phyloP scores from a whole-genome alignment of 30 jellyfish, hydroid and myxozoan genomes.

The Cassiopea xamachana region DNA sequence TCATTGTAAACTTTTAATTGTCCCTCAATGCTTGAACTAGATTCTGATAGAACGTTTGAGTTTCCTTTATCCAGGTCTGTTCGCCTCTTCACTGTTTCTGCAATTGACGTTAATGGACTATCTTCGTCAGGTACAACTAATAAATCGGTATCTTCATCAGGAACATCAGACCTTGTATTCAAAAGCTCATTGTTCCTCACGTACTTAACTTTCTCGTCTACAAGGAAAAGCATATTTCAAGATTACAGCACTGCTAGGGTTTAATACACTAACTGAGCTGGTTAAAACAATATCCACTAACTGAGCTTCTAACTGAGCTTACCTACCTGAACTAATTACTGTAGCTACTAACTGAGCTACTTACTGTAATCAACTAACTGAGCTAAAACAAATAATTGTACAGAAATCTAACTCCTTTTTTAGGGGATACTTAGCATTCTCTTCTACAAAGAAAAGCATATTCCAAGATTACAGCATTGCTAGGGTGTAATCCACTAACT shows the following conservation, averaged over 20 bases:
- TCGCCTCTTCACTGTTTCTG: conserved; percentile 47
- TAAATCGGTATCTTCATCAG: conserved; percentile 76
- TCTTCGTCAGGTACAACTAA: conserved; percentile 76
- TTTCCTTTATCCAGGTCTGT: conserved; percentile 13
- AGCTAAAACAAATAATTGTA: too few species aligned
- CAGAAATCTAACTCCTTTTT: too few species aligned
- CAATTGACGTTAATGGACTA: conserved; percentile 38
- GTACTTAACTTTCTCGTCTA: conserved; percentile 48
- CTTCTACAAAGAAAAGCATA: conserved; percentile 24
- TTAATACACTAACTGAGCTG: too few species aligned
- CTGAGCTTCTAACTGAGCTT: too few species aligned
- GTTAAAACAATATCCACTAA: too few species aligned
- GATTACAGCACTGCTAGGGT: too few species aligned
- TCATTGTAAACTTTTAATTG: conserved; percentile 2
- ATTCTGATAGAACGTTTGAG: conserved; percentile 42
- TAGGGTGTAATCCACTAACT: too few species aligned
- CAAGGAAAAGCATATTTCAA: not conserved
- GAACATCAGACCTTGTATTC: conserved; percentile 68
- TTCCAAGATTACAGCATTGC: too few species aligned
- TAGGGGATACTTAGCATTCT: conserved; percentile 1
- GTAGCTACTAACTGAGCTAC: too few species aligned
- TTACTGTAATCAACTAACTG: too few species aligned
- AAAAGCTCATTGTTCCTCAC: conserved; percentile 22
- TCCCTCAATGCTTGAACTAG: not conserved
- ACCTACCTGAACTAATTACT: too few species aligned